Evolutionary conservation across 2,797 vertebrate genomes (phyloP), one percentile per base, ranked within the genome.

Genomic region (Galaxias olidus): DNA sequence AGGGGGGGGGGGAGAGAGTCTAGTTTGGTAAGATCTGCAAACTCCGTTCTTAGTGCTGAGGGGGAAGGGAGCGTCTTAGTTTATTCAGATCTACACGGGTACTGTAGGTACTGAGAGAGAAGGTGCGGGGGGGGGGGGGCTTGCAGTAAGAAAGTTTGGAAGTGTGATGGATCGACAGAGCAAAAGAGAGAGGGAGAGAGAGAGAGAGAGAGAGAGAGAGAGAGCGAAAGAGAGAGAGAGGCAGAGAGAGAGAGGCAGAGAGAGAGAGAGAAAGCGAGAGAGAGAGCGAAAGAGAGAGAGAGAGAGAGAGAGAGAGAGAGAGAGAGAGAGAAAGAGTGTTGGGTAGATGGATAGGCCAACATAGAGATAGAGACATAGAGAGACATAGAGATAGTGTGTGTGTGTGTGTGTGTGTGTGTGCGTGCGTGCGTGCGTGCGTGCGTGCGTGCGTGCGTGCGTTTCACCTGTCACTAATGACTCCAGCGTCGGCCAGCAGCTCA

Each of bases 381-480:
- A n/a, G n/a, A n/a, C n/a, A n/a, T n/a, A n/a, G n/a, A n/a, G n/a
- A n/a, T n/a, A n/a, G 45, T 0, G 40, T 50, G 14, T n/a, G n/a
- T n/a, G n/a, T 6, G 13, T 5, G 54, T 13, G 13, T 14, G 40
- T 0, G 13, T 49, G 10, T 10, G 63, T 58, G 54, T 49, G 40
- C 9, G 51, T 54, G 50, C 47, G 43, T 30, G 54, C 19, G 47
- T 18, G 48, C 43, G 30, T 19, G 52, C 9, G 20, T 51, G 53
- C 56, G 44, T 48, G 20, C 18, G 63, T 51, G n/a, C 40, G 45
- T 40, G 50, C 10, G 12, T 20, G 17, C 45, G 44, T 6, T 56
- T 47, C 88, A 98, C 98, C 96, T 98, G 93, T 99, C 98, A 89
- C 97, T 99, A 89, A 99, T 98, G 30, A 99, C 97, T 59, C 93